These are phyloP conservation scores for Mayetiola destructor DNA, from an alignment of 2,888 invertebrate genomes.

Conservation along the genomic window DNA sequence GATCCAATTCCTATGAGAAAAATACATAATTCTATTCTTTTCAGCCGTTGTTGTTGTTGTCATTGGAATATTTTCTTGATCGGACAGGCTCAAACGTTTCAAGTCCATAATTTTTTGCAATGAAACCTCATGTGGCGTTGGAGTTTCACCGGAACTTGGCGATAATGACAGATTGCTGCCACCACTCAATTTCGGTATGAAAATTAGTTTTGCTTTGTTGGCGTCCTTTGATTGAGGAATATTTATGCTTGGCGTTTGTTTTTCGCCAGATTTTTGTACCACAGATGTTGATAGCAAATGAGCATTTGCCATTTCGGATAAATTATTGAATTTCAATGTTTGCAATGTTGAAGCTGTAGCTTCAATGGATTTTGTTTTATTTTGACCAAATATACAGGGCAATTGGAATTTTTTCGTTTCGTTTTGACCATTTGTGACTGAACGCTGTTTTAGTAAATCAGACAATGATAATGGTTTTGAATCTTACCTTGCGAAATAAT, in stretches of 20 bases:
- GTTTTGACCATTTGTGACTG: not conserved
- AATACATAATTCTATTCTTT: not conserved
- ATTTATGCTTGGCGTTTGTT: not conserved
- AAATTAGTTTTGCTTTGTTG: slow-evolving; percentile 14
- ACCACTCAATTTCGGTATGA: slow-evolving; percentile 20
- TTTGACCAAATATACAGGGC: slow-evolving; percentile 3
- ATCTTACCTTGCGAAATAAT: slow-evolving; percentile 37
- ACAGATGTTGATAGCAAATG: slow-evolving; percentile 17
- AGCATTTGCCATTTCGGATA: slow-evolving; percentile 21
- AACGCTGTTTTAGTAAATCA: slow-evolving; percentile 17
- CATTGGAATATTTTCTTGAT: slow-evolving; percentile 13
- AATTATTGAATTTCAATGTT: slow-evolving; percentile 18
- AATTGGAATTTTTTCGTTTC: slow-evolving; percentile 8
- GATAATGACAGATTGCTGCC: slow-evolving; percentile 18
- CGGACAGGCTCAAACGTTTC: slow-evolving; percentile 13
- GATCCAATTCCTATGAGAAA: slow-evolving; percentile 20
- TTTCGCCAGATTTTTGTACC: not conserved
- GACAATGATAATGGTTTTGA: slow-evolving; percentile 19
- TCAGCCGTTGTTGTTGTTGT: not conserved
- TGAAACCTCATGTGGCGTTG: slow-evolving; percentile 18
- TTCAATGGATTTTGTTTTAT: not conserved
- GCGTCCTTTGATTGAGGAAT: not conserved
- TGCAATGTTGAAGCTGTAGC: not conserved
- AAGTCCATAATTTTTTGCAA: slow-evolving; percentile 18
- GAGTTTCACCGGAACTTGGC: slow-evolving; percentile 16